A percentile compares a stretch with the other conserved stretches of the same genome.
phyloP scores from a whole-genome alignment of 2,113 vertebrate genomes.

The Thunnus thynnus region DNA sequence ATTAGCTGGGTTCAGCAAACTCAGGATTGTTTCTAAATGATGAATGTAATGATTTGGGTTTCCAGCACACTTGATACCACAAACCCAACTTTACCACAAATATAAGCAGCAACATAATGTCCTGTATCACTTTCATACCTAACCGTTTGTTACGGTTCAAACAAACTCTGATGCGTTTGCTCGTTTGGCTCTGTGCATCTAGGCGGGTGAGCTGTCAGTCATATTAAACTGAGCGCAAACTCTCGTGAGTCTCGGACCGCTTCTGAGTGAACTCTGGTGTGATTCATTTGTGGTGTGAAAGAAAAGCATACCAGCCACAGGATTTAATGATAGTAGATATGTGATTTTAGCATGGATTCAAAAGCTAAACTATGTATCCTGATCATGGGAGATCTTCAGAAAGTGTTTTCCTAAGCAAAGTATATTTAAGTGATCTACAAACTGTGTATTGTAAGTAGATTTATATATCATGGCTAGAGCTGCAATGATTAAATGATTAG shows the following conservation, averaged over 20 bases:
- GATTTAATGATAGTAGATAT: slow-evolving; percentile 4
- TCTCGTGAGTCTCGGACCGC: not conserved
- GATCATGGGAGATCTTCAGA: not conserved
- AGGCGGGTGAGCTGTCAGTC: not conserved
- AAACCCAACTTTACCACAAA: slow-evolving; percentile 26
- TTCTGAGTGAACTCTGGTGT: not conserved
- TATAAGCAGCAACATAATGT: not conserved
- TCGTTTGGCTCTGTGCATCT: not conserved
- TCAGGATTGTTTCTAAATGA: slow-evolving; percentile 15
- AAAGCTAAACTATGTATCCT: not conserved
- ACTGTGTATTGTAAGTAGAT: not conserved
- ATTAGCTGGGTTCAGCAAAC: slow-evolving; percentile 9
- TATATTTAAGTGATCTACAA: too few relatives aligned
- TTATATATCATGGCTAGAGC: slow-evolving; percentile 40
- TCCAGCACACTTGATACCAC: not conserved
- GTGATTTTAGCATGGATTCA: not conserved
- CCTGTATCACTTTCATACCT: not conserved
- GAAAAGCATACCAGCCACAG: not conserved
- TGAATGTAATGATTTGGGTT: slow-evolving; percentile 16
- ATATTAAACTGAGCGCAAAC: not conserved
- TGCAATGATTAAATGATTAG: too few relatives aligned
- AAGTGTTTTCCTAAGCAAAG: not conserved
- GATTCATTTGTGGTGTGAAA: not conserved
- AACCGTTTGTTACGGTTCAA: not conserved
- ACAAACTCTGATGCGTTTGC: not conserved